Base-by-base conservation (phyloP, 2,888 invertebrate species). In the Sinodicranocentrus sp. region DNA sequence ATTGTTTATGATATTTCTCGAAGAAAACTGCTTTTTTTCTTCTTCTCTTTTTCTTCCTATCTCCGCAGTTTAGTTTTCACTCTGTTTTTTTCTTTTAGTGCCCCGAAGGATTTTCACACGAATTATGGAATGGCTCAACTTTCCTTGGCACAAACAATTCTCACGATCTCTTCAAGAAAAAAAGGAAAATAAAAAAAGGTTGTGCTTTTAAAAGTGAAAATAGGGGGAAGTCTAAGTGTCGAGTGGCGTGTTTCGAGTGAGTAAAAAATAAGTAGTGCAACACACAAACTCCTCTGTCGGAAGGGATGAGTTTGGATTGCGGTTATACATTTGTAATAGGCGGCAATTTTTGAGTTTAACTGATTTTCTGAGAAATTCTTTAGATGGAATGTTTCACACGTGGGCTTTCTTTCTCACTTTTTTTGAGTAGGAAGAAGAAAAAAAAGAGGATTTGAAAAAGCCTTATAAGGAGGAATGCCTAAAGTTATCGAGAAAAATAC, bases 101-200 rank as follows among this genome's bases (percentile, higher is more conserved):
- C 67, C 76, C 76, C 48, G 67, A 67, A 76, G 76, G 76, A 76
- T 76, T 76, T 76, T 76, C 76, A 76, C 76, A 76, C 76, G 76
- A 76, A 76, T 76, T 76, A 76, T 76, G 76, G 63, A 76, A 76
- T 76, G 76, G 76, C 67, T 76, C 76, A 76, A 76, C 54, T 76
- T 76, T 76, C 76, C 39, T 57, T 76, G 25, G 54, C 76, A 43
- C 76, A 76, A 67, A 76, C 76, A 67, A 76, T 76, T 76, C 76
- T 54, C 76, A 76, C 76, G 76, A 76, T 76, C 54, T 33, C 39
- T 65, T 63, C 15, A 15, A 25, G 28, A 39, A 6, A 44, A 23
- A 44, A 1, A 28, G 39, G 28, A 17, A 63, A 63, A 26, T 6
- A 3, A 59, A 19, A 59, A 26, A 26, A 8, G 39, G 15, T 39